Base-by-base conservation (phyloP, 2,113 vertebrate species). In the Tetraodon nigroviridis region DNA sequence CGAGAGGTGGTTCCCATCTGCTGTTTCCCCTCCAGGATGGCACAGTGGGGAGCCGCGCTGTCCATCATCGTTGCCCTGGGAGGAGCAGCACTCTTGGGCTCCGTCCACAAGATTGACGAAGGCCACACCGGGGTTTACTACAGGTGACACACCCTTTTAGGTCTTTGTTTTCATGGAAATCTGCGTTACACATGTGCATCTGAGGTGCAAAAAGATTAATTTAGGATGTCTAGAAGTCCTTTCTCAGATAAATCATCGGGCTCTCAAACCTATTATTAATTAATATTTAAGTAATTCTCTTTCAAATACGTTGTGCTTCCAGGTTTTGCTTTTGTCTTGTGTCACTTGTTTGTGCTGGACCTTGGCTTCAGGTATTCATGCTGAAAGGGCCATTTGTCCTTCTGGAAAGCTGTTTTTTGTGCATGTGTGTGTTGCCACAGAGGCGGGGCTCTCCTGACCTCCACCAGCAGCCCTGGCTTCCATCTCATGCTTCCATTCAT, bases 401-500 rank as follows among this genome's bases (percentile, higher is more conserved):
- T 37, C 32, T 37, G 32, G 32, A 37, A 37, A 37, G 32, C 32
- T 37, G 54, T 58, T 3, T 44, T 11, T 17, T 46, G 21, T 27
- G 22, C 66, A 15, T 62, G 24, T 63, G 7, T 65, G 15, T 69
- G 24, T 81, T 47, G 14, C 56, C 42, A 6, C 82, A 98, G 95
- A 73, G 96, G 96, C 15, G 95, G 96, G 17, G 96, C 96, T 42
- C 89, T 98, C 60, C 87, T 98, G 64, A 95, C 93, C 2, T 79
- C 91, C 50, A 98, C 94, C 59, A 98, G 93, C 14, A 92, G 93
- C 15, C 95, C 96, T 3, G 96, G 96, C 3, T 98, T 97, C 87
- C 96, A 98, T 75, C 91, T 98, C 22, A 98, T 98, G 96, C 91
- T 98, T 44, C 96, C 95, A 1, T 98, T 98, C 75, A 98, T 98